Conservation (phyloP, 92 coral and sea anemone genomes). For the Desmophyllum pertusum region DNA sequence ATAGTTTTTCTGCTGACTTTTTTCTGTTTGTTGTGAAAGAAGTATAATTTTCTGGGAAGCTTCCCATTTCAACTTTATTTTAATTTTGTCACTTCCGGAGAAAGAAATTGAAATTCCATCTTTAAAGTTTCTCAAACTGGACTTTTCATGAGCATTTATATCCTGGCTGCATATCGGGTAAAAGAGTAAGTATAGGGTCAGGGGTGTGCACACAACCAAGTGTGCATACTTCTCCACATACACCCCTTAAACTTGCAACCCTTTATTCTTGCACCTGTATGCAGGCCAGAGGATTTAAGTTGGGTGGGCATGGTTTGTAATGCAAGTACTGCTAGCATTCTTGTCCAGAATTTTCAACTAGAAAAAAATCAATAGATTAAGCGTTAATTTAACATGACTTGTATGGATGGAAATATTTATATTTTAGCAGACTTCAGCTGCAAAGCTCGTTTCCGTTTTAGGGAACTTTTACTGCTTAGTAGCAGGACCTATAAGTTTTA, state of each 20-base stretch:
- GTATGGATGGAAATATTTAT: constrained; percentile 29
- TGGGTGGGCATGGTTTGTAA: background rate
- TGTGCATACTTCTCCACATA: background rate
- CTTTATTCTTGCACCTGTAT: background rate
- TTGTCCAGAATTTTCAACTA: background rate
- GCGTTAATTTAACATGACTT: constrained; percentile 28
- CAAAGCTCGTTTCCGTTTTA: constrained; percentile 67
- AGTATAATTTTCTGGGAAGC: background rate
- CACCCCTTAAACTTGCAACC: background rate
- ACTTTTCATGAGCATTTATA: background rate
- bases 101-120: background rate
- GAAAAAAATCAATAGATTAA: background rate
- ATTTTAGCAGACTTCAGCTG: constrained; percentile 49
- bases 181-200: background rate
- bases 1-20: background rate
- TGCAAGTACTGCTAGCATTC: background rate
- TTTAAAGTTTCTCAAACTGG: background rate
- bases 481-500: constrained; percentile 23
- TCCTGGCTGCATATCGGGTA: background rate
- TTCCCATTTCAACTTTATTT: background rate
- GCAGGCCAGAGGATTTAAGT: background rate
- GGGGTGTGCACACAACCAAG: background rate
- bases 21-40: background rate
- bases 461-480: constrained; percentile 53
- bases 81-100: background rate